Base-by-base conservation (phyloP, 64 coral and sea anemone genomes). In the Pocillopora damicornis region DNA sequence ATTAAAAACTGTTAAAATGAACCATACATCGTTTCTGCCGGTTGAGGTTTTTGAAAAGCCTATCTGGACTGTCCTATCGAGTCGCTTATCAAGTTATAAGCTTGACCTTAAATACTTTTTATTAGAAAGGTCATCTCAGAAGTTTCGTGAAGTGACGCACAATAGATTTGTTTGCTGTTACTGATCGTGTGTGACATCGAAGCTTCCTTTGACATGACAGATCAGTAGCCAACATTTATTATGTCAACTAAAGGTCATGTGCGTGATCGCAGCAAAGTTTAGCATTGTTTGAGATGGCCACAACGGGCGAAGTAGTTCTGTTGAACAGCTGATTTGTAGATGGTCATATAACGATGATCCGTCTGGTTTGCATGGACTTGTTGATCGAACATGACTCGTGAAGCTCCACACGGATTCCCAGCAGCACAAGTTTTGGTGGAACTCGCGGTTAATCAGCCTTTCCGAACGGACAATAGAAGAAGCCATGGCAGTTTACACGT, bases 211-310 rank as follows among this genome's bases (percentile, higher is more conserved):
- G 17, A 35, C 15, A 63, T 51, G 7, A 51, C 42, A 45, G 0
- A 18, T 9, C 13, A 15, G 63, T 57, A 26, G 71, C 67, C 22
- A 51, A 85, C 25, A 72, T 37, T 85, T 72, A 18, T 13, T 23
- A 13, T 85, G 64, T 85, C 65, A 85, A 30, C 81, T 17, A 85
- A 83, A 85, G 81, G 81, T 85, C 81, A 85, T 23, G 63, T 58
- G 81, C 65, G 64, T 85, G 81, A 85, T 85, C 81, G 22, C 72
- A 73, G 18, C 23, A 58, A 85, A 42, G 64, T 20, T 25, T 72
- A 51, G 63, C 23, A 71, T 56, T 71, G 37, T 17, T 37, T 11
- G 22, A 17, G 61, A 8, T 34, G 16, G 37, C 8, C n/a, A 13
- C 62, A 63, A 37, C 79, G 64, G 14, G 17, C 37, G 15, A 63